Conservation (phyloP, 2,888 invertebrate genomes). For the Ophioninae sp. region DNA sequence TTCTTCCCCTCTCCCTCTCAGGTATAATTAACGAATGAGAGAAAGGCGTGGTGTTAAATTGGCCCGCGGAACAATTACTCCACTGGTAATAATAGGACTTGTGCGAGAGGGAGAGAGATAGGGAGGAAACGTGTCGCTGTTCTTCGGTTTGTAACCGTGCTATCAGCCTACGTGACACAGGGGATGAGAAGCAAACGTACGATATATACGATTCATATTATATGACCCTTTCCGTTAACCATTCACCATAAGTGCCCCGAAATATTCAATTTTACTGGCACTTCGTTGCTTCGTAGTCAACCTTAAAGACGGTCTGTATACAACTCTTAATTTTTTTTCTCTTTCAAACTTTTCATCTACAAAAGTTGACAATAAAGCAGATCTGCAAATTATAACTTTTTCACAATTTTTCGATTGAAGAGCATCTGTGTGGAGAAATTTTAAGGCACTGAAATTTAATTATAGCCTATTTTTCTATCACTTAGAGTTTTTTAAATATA, state of each 20-base stretch:
- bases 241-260: not conserved
- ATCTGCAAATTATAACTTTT: too few species aligned
- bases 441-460: too few species aligned
- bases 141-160: constrained; percentile 39
- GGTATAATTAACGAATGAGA: constrained; percentile 61
- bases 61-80: constrained; percentile 61
- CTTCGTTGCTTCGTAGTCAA: not conserved
- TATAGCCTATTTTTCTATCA: too few species aligned
- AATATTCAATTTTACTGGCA: not conserved
- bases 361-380: not conserved
- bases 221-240: constrained; percentile 12
- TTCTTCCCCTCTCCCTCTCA: not conserved
- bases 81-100: constrained; percentile 49
- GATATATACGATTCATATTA: not conserved
- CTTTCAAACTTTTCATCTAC: not conserved
- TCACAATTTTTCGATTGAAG: too few species aligned
- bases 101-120: constrained; percentile 14
- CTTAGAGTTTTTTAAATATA: too few species aligned
- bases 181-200: constrained; percentile 10
- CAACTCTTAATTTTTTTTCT: not conserved
- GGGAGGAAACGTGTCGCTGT: constrained; percentile 34
- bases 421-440: too few species aligned
- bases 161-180: constrained; percentile 21
- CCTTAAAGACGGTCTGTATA: not conserved
- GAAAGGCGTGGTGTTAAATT: constrained; percentile 63